Base-by-base conservation (phyloP, 2,888 invertebrate species). In the Torymus aiolomorphi region DNA sequence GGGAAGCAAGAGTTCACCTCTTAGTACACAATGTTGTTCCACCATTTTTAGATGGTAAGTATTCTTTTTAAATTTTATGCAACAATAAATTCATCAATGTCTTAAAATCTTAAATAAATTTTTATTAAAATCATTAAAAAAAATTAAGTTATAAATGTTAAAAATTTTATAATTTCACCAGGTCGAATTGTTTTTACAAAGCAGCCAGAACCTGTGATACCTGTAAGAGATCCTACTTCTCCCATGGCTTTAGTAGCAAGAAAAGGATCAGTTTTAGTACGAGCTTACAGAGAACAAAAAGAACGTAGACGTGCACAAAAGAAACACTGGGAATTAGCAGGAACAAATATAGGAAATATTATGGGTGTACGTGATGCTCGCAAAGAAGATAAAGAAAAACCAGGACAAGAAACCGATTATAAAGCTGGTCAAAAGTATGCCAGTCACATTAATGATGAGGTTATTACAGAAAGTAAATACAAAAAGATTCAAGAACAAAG, bases 251-350 rank as follows among this genome's bases (percentile, higher is more conserved):
- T 98, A 66, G 95, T 97, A 73, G 96, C 99, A 0, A 93, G 98
- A 3, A 99, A 98, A 91, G 99, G 99, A 0, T 97, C 97, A 0
- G 94, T 95, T 2, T 92, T 97, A 4, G 99, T 99, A 0, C 93
- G 97, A 82, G 94, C 95, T 0, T 97, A 95, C 89, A 93, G 99
- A 73, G 99, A 99, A 89, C 97, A 98, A 89, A 98, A 98, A 88
- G 99, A 99, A 89, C 92, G 98, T n/a, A 94, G 95, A 76, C 97
- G 97, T 89, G 98, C 98, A 0, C 99, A 99, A 90, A 98, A 98
- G 90, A 99, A 99, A 88, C 98, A 99, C 89, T 99, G 99, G 99
- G 98, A 99, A 90, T 91, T 99, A 80, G 97, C 98, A 69, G 99
- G 99, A 59, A 99, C 98, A 1, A 96, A 96, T 86, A 93, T 98